Base-by-base conservation (phyloP, 2,797 vertebrate genomes). In the Pseudomugil gertrudae region DNA sequence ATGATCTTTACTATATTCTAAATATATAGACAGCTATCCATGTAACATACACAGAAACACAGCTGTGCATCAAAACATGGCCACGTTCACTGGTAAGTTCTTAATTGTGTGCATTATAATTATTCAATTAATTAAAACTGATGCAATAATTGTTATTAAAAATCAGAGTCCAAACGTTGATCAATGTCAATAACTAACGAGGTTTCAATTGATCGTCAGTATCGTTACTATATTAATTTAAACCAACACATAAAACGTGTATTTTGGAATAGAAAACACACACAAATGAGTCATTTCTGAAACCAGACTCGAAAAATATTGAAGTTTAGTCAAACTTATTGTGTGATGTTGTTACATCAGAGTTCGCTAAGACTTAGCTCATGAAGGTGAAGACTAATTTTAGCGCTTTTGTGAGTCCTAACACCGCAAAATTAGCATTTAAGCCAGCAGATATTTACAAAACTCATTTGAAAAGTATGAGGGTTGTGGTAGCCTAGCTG, bases 341-440 rank as follows among this genome's bases (percentile, higher is more conserved):
- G n/a, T n/a, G 54, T 66, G 33, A 45, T 66, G 78, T 59, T 72
- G 51, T 81, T 81, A 84, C 69, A 55, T 84, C 72, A 81, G 43
- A 36, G 54, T 4, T n/a, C 15, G 19, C 27, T 8, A 19, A 19
- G 3, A n/a, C 60, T 57, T 63, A 67, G 57, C 69, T 72, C 57
- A 70, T 32, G 1, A 69, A 74, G 68, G 47, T 62, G 48, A 72
- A 5, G 1, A 10, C 3, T 4, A 35, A 9, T 7, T 15, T 4
- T 4, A 36, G 1, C 17, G 15, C 2, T 45, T 26, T 17, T 11
- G 26, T 29, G 29, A 36, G 45, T 3, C 9, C 5, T 10, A 21
- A 19, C 11, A 11, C 7, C 35, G 1, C 5, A 5, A 3, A 9
- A 17, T 2, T 13, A 21, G 2, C 0, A 58, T 40, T 14, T 17